These are phyloP conservation scores for Cinclus mexicanus DNA, from an alignment of 2,113 vertebrate genomes.

Conservation along the genomic window DNA sequence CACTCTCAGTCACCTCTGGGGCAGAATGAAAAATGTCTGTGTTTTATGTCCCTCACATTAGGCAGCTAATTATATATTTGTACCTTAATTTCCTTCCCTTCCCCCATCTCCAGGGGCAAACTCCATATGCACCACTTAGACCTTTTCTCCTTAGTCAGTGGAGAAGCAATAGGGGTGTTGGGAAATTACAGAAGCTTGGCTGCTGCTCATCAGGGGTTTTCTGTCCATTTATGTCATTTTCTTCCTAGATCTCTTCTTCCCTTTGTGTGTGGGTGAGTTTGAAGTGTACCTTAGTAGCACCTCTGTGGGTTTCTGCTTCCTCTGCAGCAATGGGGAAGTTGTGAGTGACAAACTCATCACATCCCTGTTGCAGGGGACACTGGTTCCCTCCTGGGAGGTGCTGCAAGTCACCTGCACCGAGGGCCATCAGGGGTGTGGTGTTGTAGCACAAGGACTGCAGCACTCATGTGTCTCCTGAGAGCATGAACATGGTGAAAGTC, in stretches of 20 bases:
- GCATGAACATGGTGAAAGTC: accelerated
- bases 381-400: neutral
- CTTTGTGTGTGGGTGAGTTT: neutral
- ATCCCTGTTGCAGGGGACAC: neutral
- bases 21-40: slow-evolving; percentile 44
- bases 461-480: neutral
- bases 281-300: neutral
- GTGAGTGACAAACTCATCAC: neutral
- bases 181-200: neutral
- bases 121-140: neutral
- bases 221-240: neutral
- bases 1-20: slow-evolving; percentile 38
- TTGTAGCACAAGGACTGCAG: neutral
- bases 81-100: slow-evolving; percentile 58
- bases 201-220: neutral
- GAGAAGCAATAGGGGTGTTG: slow-evolving; percentile 2
- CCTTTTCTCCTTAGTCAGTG: neutral
- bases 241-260: neutral
- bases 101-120: slow-evolving; percentile 31
- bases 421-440: neutral
- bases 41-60: slow-evolving; percentile 44
- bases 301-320: neutral
- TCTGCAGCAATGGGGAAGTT: neutral
- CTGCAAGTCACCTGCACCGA: neutral
- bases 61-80: slow-evolving; percentile 59